A percentile compares a stretch with the other conserved stretches of the same genome.
These are phyloP conservation scores for Leucoraja erinaceus DNA, from an alignment of 2,113 vertebrate genomes.

Conservation along the genomic window DNA sequence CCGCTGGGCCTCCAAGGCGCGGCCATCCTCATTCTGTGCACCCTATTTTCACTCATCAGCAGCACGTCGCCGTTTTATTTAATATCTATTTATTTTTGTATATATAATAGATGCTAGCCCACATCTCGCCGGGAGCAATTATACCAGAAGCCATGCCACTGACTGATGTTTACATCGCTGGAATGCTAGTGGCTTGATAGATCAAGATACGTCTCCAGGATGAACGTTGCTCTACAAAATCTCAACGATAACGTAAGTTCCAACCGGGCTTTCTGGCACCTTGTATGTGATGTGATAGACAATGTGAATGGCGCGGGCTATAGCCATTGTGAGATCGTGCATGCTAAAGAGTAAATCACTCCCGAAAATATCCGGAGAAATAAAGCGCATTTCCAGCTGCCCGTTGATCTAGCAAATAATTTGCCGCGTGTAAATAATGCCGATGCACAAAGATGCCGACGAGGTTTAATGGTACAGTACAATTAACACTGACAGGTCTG, in stretches of 20 bases:
- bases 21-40: slow-evolving; percentile 8
- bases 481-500: not conserved
- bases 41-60: not conserved
- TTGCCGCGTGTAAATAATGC: not conserved
- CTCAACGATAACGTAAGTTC: slow-evolving; percentile 49
- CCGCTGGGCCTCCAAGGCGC: not conserved
- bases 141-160: not conserved
- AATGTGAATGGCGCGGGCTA: not conserved
- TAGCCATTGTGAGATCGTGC: not conserved
- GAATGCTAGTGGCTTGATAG: not conserved
- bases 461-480: slow-evolving; percentile 16
- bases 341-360: not conserved
- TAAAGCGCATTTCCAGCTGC: not conserved
- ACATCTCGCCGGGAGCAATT: not conserved
- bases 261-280: not conserved
- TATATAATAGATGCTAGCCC: not conserved
- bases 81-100: too few species aligned
- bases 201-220: slow-evolving; percentile 44
- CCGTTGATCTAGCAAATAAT: not conserved
- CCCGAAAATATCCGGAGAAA: not conserved
- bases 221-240: slow-evolving; percentile 61
- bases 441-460: not conserved
- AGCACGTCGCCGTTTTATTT: not conserved
- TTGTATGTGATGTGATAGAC: not conserved
- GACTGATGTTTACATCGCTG: not conserved